phyloP scores from a whole-genome alignment of 1,140 invertebrate species.

The Penaeus vannamei region DNA sequence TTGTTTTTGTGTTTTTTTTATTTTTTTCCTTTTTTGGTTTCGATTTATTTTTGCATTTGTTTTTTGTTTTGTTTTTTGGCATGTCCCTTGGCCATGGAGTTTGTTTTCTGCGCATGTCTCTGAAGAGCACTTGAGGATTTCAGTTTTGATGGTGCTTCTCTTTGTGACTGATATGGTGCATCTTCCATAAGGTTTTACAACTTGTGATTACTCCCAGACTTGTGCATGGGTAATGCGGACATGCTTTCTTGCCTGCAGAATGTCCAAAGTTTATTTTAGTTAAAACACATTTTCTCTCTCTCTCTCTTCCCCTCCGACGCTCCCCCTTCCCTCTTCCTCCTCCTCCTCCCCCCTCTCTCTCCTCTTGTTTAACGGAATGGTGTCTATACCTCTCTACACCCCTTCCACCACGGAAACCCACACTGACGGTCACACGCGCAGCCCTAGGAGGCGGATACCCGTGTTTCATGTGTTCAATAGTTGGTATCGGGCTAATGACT shows the following conservation, averaged over 20 bases:
- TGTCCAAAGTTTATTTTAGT: too few species aligned
- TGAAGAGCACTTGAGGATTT: neutral
- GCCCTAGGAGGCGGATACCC: conserved; percentile 74
- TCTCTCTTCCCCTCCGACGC: neutral
- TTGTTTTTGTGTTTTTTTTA: too few species aligned
- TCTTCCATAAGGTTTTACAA: neutral
- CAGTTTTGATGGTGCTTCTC: conserved; percentile 2
- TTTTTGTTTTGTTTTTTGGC: too few species aligned
- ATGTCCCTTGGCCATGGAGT: neutral
- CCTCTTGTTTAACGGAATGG: neutral
- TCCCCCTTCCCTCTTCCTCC: neutral
- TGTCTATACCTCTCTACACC: too few species aligned
- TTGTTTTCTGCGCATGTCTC: conserved; percentile 1
- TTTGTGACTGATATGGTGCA: neutral
- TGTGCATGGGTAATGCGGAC: neutral
- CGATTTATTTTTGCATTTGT: neutral
- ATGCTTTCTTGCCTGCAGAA: too few species aligned
- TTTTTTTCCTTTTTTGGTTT: neutral
- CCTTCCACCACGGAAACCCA: too few species aligned
- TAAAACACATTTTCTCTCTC: neutral
- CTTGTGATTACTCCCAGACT: neutral
- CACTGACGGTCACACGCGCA: neutral
- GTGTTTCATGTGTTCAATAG: conserved; percentile 76
- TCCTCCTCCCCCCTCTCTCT: neutral
- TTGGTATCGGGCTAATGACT: conserved; percentile 77